Evolutionary conservation across 2,797 vertebrate genomes (phyloP).

Genomic region (Mycteria americana): DNA sequence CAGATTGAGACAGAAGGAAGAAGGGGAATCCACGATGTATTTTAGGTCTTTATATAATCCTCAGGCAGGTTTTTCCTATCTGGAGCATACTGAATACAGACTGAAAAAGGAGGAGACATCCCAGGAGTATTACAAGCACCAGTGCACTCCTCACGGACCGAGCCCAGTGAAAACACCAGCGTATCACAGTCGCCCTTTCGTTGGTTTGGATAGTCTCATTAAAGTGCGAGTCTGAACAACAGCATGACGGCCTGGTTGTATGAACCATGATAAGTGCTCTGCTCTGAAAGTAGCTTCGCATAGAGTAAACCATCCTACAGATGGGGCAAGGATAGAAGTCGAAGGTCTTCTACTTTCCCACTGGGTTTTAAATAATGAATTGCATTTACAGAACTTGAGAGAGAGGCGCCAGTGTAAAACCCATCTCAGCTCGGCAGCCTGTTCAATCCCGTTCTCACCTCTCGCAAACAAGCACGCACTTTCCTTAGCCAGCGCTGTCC

Average conservation of each 20-base stretch:
- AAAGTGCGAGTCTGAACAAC: not conserved
- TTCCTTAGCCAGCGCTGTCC: not conserved
- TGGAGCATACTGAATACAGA: not conserved
- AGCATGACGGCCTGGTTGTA: not conserved
- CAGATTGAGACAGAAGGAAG: not conserved
- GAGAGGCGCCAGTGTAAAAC: not conserved
- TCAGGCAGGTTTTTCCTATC: conserved; percentile 53
- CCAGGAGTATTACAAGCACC: not conserved
- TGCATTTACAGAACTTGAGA: not conserved
- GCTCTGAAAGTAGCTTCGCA: not conserved
- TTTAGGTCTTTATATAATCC: conserved; percentile 18
- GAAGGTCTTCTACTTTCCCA: not conserved
- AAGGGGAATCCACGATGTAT: not conserved
- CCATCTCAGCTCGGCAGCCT: not conserved
- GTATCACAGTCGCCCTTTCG: not conserved
- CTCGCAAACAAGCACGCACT: not conserved
- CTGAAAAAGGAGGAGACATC: not conserved
- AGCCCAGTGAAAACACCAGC: accelerated
- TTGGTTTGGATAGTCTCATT: not conserved
- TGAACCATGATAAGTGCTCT: not conserved
- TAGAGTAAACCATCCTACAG: not conserved
- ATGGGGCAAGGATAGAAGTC: not conserved
- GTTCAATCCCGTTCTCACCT: not conserved
- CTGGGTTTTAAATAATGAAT: not conserved
- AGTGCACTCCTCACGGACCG: accelerated